A percentile compares a stretch with the other conserved stretches of the same genome.
Conservation (phyloP, 2,888 invertebrate species). For the Lobophora halterata region DNA sequence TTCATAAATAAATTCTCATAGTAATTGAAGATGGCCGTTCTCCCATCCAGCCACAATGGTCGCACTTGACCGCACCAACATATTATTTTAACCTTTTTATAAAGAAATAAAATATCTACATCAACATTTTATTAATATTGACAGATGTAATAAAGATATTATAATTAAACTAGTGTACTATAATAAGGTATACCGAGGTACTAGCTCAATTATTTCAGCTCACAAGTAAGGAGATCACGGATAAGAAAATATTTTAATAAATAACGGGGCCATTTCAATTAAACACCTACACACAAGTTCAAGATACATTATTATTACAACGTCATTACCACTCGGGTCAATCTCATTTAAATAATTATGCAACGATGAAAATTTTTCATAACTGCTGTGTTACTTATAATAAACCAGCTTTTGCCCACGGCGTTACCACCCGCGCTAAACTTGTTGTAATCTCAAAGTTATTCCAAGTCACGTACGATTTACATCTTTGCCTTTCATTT, state of each 20-base stretch:
- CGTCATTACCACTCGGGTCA: slow-evolving; percentile 23
- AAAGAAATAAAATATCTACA: neutral
- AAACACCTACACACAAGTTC: slow-evolving; percentile 19
- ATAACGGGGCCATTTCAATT: slow-evolving; percentile 8
- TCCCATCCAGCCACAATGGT: slow-evolving; percentile 34
- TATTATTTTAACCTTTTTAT: slow-evolving; percentile 13
- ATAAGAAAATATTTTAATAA: too few species aligned
- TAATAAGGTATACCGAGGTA: too few species aligned
- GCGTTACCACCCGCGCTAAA: too few species aligned
- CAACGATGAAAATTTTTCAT: slow-evolving; percentile 15
- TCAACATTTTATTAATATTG: too few species aligned
- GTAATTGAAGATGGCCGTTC: slow-evolving; percentile 45
- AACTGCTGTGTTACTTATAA: slow-evolving; percentile 23
- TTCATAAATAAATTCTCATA: slow-evolving; percentile 49
- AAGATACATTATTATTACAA: slow-evolving; percentile 21
- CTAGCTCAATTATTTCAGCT: too few species aligned
- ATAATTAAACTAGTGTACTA: too few species aligned
- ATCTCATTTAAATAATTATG: slow-evolving; percentile 27
- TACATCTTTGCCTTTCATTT: too few species aligned
- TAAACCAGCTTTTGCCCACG: too few species aligned
- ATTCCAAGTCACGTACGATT: too few species aligned
- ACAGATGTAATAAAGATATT: too few species aligned
- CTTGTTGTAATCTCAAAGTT: too few species aligned
- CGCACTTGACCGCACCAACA: slow-evolving; percentile 38
- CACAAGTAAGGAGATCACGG: too few species aligned